phyloP scores from a whole-genome alignment of 2,888 invertebrate genomes.

The Rugalucina vietnamica region DNA sequence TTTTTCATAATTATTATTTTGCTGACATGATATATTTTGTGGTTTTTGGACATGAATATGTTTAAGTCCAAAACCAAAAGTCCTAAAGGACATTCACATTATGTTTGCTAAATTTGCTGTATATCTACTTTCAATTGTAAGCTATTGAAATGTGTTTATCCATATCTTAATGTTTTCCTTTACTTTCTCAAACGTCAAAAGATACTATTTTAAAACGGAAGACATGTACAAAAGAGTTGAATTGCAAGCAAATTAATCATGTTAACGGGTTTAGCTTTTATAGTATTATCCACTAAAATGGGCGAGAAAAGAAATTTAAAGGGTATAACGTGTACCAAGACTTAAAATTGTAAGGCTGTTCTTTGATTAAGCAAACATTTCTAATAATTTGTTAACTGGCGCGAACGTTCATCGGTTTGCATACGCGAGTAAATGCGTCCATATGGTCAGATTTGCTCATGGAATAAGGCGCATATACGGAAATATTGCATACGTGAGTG shows the following conservation, averaged over 20 bases:
- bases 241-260: background rate
- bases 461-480: no score
- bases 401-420: no score
- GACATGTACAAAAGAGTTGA: background rate
- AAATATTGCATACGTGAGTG: no score
- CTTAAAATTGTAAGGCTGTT: no score
- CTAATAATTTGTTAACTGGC: no score
- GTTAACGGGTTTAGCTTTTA: background rate
- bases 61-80: background rate
- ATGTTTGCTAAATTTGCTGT: background rate
- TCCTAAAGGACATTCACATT: slow-evolving; percentile 8
- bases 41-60: slow-evolving; percentile 3
- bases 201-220: background rate
- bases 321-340: no score
- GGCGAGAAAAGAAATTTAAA: no score
- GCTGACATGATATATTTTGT: background rate
- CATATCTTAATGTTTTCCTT: background rate
- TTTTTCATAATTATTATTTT: background rate
- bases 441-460: no score
- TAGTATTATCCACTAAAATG: no score
- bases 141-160: background rate
- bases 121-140: background rate
- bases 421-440: no score
- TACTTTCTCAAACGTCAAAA: background rate
- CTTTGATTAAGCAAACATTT: no score